Percentiles rank a stretch among this genome's conserved stretches.
These are phyloP conservation scores for Pseudomugil gertrudae DNA, from an alignment of 2,797 vertebrate species.

Conservation along the genomic window DNA sequence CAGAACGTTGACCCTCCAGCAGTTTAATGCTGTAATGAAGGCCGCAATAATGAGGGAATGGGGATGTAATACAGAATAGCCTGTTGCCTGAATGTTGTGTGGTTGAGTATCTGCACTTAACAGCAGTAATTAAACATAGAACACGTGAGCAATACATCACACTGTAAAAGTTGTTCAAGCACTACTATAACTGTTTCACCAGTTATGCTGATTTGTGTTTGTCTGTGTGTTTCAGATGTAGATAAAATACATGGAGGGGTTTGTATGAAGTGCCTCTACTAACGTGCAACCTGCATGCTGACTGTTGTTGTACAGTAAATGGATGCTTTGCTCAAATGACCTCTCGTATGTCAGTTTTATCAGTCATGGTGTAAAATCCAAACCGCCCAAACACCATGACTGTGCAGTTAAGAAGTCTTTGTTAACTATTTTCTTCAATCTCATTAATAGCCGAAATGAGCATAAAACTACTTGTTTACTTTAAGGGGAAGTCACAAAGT, in stretches of 20 bases:
- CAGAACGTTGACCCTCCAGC: constrained; percentile 9
- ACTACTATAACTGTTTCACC: background rate
- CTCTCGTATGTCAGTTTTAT: too few relatives aligned
- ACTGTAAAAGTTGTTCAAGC: background rate
- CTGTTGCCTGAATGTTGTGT: constrained; percentile 17
- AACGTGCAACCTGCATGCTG: background rate
- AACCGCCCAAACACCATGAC: too few relatives aligned
- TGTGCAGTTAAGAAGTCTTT: too few relatives aligned
- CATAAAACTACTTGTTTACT: too few relatives aligned
- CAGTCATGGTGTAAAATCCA: too few relatives aligned
- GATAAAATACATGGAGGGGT: too few relatives aligned
- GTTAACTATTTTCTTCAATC: too few relatives aligned
- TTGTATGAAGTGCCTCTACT: background rate
- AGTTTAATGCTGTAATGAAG: constrained; percentile 35
- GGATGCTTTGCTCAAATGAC: too few relatives aligned
- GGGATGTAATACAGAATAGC: constrained; percentile 5
- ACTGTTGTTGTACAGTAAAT: too few relatives aligned
- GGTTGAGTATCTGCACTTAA: constrained; percentile 8
- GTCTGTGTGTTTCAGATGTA: too few relatives aligned
- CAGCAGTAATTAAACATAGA: background rate
- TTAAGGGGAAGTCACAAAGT: too few relatives aligned
- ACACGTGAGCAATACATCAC: background rate
- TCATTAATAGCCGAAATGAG: too few relatives aligned
- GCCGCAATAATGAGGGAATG: constrained; percentile 22
- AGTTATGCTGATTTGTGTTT: background rate